Evolutionary conservation across 2,113 vertebrate species (phyloP), one percentile per base, ranked within the genome.

Genomic region (Eira barbara): DNA sequence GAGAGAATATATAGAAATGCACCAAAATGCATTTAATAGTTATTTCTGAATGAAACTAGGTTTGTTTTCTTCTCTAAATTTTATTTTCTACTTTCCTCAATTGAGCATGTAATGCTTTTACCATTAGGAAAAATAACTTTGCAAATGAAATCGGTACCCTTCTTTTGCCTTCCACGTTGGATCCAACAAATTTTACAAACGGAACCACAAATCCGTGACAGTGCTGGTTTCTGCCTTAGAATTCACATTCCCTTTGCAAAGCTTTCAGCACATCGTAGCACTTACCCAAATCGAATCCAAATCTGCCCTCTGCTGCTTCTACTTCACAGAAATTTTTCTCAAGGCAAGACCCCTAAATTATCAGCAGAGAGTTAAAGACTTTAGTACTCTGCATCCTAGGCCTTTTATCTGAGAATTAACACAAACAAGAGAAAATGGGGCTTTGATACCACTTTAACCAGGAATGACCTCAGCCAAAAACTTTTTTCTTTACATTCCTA

Each of bases 221-320:
- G 11, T 63, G 21, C 12, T 59, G 47, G 9, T 42, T 13, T 79
- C 36, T 11, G 10, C 57, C 49, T 71, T 45, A 36, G 29, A 84
- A 94, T 31, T 55, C 29, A 7, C 14, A 1, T 80, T 89, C 76
- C 18, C 42, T 89, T 93, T 45, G 20, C 76, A 85, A 93, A 59
- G 36, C 27, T 36, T 80, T 69, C 57, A 78, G 71, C 27, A 39
- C 17, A 45, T 81, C 18, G 1, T 17, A 78, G 20, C 39, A 49
- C 31, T 74, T 65, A n/a, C 29, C 31, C 67, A 92, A 74, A 92
- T 94, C 9, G 74, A 92, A 80, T 80, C n/a, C 91, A 80, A 89
- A 95, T 61, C 59, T 90, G 45, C 39, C 42, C 74, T 96, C 47
- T 85, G n/a, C 52, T 96, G 93, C 55, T 80, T 96, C 74, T 61